Conservation (phyloP, 1,140 invertebrate species). For the Himalopsyche phryganea region DNA sequence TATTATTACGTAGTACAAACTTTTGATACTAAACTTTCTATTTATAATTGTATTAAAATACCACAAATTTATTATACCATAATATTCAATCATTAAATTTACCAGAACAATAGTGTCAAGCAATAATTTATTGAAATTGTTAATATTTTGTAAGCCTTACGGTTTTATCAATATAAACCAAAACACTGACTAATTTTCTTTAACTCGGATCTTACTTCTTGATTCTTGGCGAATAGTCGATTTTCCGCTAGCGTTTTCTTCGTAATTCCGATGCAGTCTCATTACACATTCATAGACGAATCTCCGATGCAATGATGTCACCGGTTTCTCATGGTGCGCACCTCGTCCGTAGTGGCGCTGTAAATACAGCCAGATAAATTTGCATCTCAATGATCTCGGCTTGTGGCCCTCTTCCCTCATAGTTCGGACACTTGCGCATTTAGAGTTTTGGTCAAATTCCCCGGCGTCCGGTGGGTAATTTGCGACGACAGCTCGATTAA, state of each 20-base stretch:
- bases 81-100: no score
- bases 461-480: not conserved
- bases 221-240: no score
- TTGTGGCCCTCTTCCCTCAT: not conserved
- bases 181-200: no score
- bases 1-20: no score
- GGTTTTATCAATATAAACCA: no score
- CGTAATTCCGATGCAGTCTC: not conserved
- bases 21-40: no score
- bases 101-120: no score
- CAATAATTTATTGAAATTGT: no score
- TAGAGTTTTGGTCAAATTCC: not conserved
- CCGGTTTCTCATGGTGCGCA: not conserved
- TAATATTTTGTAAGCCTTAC: no score
- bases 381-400: not conserved
- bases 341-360: not conserved
- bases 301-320: not conserved
- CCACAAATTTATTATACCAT: no score
- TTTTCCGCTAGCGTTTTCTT: not conserved
- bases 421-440: not conserved
- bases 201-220: no score
- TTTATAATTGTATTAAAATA: no score
- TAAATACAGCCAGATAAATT: not conserved
- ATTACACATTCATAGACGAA: not conserved
- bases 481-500: not conserved